Base-by-base conservation (phyloP, 1,140 invertebrate species). In the Drosophila burlai region DNA sequence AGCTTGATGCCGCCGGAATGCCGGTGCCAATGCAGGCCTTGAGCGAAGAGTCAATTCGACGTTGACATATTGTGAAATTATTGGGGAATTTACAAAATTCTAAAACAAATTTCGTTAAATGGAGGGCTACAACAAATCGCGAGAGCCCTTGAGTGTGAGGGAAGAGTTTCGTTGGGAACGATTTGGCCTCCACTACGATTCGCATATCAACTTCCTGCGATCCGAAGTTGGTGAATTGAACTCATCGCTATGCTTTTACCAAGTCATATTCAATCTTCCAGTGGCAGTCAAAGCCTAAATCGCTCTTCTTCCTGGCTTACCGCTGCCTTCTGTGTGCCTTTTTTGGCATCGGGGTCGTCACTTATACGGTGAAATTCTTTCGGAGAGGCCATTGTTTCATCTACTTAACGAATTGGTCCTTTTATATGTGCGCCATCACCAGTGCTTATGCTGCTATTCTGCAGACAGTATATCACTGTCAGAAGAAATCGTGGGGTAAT, bases 401-500 rank as follows among this genome's bases (percentile, higher is more conserved):
- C 9, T 90, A 82, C 29, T 5, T 90, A 3, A 85, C 81, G 0
- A 73, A 82, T 47, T 90, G 76, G 85, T 69, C 71, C 2, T 90
- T 85, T n/a, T 6, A 69, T 0, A 11, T 90, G 26, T 82, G 81
- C 18, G 61, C 42, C 26, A 13, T 74, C 1, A 73, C 72, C 9
- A 71, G 72, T 24, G 1, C 68, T 1, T 29, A 8, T 40, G 82
- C 58, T 5, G 85, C 86, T 0, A 46, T 80, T 11, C 42, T 82
- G 16, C 66, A 66, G 3, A 50, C 66, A 1, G 4, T 77, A 1
- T 68, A 80, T 55, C 73, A 85, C 36, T 26, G 0, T 3, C 10
- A 71, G 11, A 21, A 45, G 0, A 31, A 73, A 0, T 24, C 49
- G 1, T 66, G 76, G 46, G 21, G 83, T 87, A 29, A 76, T 13